A percentile compares a stretch with the other conserved stretches of the same genome.
These are phyloP conservation scores for Hemithea aestivaria DNA, from an alignment of 2,888 invertebrate species.

Conservation along the genomic window DNA sequence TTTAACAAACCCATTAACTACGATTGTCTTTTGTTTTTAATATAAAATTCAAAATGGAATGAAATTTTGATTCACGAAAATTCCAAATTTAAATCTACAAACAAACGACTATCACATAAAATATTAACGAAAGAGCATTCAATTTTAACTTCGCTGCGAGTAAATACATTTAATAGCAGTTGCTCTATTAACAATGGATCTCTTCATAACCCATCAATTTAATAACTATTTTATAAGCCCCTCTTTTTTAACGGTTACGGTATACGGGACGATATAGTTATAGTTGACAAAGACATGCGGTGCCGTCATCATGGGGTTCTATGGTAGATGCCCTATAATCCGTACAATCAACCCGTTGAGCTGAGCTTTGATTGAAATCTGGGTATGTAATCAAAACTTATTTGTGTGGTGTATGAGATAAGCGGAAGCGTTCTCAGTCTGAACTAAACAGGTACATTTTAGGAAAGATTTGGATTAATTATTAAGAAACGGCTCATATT, in stretches of 20 bases:
- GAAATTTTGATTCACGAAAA: too few relatives aligned
- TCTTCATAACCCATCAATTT: background rate
- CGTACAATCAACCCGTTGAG: slow-evolving; percentile 34
- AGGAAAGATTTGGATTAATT: too few relatives aligned
- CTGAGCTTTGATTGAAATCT: slow-evolving; percentile 48
- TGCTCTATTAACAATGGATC: too few relatives aligned
- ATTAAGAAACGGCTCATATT: too few relatives aligned
- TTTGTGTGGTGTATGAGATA: slow-evolving; percentile 17
- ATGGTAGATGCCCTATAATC: slow-evolving; percentile 11
- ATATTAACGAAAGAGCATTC: too few relatives aligned
- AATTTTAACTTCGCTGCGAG: too few relatives aligned
- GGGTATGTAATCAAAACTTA: slow-evolving; percentile 47
- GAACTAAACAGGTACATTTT: background rate
- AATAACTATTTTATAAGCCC: background rate
- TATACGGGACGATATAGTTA: slow-evolving; percentile 19
- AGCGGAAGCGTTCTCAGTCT: background rate
- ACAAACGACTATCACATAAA: too few relatives aligned
- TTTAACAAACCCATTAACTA: too few relatives aligned
- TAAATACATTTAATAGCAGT: too few relatives aligned
- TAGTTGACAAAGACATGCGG: slow-evolving; percentile 24
- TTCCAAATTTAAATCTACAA: too few relatives aligned
- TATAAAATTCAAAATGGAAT: too few relatives aligned
- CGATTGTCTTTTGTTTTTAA: too few relatives aligned
- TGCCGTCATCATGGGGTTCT: slow-evolving; percentile 16
- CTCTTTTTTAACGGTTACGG: background rate